Evolutionary conservation across 2,797 vertebrate species (phyloP), one percentile per base, ranked within the genome.

Genomic region (Pseudomugil tenellus): DNA sequence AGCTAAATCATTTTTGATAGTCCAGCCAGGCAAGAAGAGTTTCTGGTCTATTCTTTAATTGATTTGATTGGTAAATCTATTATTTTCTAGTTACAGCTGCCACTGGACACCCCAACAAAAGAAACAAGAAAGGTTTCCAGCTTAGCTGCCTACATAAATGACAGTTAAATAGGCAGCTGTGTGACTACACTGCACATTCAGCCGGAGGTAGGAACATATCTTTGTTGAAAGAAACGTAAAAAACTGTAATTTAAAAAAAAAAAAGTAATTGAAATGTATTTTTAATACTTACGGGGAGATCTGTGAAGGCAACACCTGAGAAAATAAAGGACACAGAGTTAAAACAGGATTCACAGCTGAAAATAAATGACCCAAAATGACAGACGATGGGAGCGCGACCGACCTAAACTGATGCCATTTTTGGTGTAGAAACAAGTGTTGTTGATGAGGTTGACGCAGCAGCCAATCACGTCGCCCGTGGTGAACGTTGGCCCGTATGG

Each of bases 361-460:
- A 6, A 19, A 41, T 7, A 41, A 39, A 39, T n/a, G n/a, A n/a
- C n/a, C n/a, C 37, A 17, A 4, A 8, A 35, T 12, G 34, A 11
- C 34, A 12, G n/a, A 13, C 10, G 11, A n/a, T n/a, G n/a, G n/a
- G n/a, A n/a, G n/a, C n/a, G n/a, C n/a, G n/a, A n/a, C n/a, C n/a
- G n/a, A 99, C 97, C 97, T 87, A 99, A 91, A 87, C 97, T 99
- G 93, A 97, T 96, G 70, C 97, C 97, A 4, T 99, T 99, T 91
- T 99, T 99, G 8, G 97, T 99, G 93, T 99, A 99, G 93, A 99
- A 99, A 93, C 97, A 99, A 85, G 98, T 99, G 91, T 99, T 99
- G 93, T 99, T 99, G 94, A 99, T 99, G 81, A 99, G 96, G 92
- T 99, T 99, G 70, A 99, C 98, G 75, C 98, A 99, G 93, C 98